These are phyloP conservation scores for Parnassius mnemosyne DNA, from an alignment of 2,888 invertebrate species.

Conservation along the genomic window DNA sequence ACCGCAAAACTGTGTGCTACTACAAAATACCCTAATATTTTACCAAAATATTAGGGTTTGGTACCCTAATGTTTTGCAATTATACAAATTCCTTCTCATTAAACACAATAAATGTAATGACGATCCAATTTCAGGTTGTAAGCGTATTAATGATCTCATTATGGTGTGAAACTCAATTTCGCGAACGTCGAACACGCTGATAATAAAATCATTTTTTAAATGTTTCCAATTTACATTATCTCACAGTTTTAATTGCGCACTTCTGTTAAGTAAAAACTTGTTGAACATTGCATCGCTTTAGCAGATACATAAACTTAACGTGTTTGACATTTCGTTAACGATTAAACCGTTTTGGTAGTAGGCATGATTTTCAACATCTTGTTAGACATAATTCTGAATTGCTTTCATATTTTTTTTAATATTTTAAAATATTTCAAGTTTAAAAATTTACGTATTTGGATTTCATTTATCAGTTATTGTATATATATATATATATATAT, in stretches of 20 bases:
- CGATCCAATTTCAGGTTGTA: conserved; percentile 17
- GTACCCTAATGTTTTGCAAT: too few species aligned
- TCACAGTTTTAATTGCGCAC: conserved; percentile 37
- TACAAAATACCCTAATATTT: too few species aligned
- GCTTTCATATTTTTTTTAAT: not conserved
- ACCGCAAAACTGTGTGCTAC: too few species aligned
- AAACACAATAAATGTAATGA: not conserved
- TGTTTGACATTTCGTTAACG: conserved; percentile 16
- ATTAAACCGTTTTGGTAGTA: conserved; percentile 19
- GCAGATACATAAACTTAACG: conserved; percentile 16
- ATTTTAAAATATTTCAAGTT: not conserved
- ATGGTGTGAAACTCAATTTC: conserved; percentile 32
- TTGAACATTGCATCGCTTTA: conserved; percentile 5
- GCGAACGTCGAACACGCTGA: conserved; percentile 11
- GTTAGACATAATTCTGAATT: conserved; percentile 12
- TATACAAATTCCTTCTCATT: too few species aligned
- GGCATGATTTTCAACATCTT: conserved; percentile 12
- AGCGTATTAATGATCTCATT: conserved; percentile 23
- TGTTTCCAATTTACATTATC: conserved; percentile 38
- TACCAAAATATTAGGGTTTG: too few species aligned
- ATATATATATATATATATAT: too few species aligned
- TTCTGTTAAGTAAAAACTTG: conserved; percentile 21
- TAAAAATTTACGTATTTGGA: too few species aligned
- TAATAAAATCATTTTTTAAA: conserved; percentile 33
- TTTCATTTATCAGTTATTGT: too few species aligned